A percentile compares a stretch with the other conserved stretches of the same genome.
Evolutionary conservation across 2,888 invertebrate genomes (phyloP).

Genomic region (Plebejus melissa): DNA sequence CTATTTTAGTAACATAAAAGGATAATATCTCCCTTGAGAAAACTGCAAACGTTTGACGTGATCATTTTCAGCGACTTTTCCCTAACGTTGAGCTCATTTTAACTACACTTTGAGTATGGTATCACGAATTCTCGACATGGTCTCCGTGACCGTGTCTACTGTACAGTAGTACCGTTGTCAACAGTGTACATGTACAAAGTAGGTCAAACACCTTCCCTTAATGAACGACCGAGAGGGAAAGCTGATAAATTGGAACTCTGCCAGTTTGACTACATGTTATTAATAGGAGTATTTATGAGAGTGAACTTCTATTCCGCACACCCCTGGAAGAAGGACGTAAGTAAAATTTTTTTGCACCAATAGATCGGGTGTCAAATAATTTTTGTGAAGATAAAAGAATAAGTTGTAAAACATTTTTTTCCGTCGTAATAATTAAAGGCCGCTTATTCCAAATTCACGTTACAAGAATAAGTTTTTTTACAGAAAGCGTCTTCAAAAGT

Average conservation of each 20-base stretch:
- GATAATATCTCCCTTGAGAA: background rate
- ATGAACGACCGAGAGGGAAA: conserved; percentile 12
- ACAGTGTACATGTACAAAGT: background rate
- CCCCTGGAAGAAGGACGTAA: too few relatives aligned
- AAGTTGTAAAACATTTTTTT: too few relatives aligned
- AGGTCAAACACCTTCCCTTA: conserved; percentile 6
- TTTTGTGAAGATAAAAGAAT: too few relatives aligned
- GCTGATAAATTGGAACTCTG: background rate
- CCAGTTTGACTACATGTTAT: background rate
- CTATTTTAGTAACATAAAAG: background rate
- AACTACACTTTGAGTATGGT: background rate
- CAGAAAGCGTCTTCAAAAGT: too few relatives aligned
- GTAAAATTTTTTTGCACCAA: too few relatives aligned
- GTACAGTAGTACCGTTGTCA: background rate
- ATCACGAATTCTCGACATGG: background rate
- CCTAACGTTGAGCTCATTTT: background rate
- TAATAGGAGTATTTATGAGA: too few relatives aligned
- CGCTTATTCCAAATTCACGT: too few relatives aligned
- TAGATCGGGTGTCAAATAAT: too few relatives aligned
- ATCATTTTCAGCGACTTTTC: background rate
- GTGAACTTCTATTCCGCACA: too few relatives aligned
- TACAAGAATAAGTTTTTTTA: too few relatives aligned
- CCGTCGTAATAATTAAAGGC: too few relatives aligned
- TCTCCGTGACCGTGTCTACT: background rate
- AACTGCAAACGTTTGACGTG: background rate